Percentiles rank a stretch among this genome's conserved stretches.
Evolutionary conservation across 2,113 vertebrate genomes (phyloP).

Genomic region (Mus musculus): GRCm39 chr16:29474001-29474500

Average conservation of each 20-base stretch:
- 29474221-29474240: not conserved
- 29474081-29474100: not conserved
- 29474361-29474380: not conserved
- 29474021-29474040: not conserved
- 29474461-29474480: not conserved
- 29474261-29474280: not conserved
- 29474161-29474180: not conserved
- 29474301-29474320: not conserved
- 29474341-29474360: not conserved
- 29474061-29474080: not conserved
- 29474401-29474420: not conserved
- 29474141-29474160: not conserved
- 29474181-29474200: not conserved
- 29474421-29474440: not conserved
- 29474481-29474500: not conserved
- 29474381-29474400: not conserved
- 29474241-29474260: not conserved
- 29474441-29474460: not conserved
- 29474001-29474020: not conserved
- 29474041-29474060: not conserved
- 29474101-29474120: not conserved
- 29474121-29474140: not conserved
- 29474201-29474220: not conserved
- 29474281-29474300: not conserved
- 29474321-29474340: not conserved